Percentiles rank a stretch among this genome's conserved stretches.
Evolutionary conservation across 92 coral and sea anemone genomes (phyloP).

Genomic region (Montipora capitata): DNA sequence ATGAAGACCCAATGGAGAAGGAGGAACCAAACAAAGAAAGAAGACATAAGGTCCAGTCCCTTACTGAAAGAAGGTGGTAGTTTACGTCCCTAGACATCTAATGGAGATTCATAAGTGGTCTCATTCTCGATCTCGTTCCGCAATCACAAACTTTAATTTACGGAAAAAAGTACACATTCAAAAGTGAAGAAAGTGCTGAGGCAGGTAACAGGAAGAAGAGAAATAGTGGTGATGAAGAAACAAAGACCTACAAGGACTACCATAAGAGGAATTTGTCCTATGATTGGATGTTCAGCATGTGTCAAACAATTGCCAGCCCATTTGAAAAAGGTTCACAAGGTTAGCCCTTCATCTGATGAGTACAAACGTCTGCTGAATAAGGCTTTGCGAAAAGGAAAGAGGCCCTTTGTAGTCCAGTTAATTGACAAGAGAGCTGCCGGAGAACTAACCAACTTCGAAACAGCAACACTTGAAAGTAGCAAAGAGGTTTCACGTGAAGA

Average conservation of each 20-base stretch:
- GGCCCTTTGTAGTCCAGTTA: slow-evolving; percentile 14
- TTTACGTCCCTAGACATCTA: not conserved
- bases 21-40: not conserved
- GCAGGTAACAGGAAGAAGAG: slow-evolving; percentile 32
- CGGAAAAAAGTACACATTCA: slow-evolving; percentile 35
- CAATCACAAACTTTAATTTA: slow-evolving; percentile 1
- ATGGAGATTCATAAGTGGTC: not conserved
- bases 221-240: not conserved
- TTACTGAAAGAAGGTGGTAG: slow-evolving; percentile 4
- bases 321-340: slow-evolving; percentile 25
- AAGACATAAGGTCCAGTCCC: not conserved
- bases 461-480: not conserved
- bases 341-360: not conserved
- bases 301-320: slow-evolving; percentile 26
- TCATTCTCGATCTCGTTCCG: not conserved
- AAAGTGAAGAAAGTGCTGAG: not conserved
- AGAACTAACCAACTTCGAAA: not conserved
- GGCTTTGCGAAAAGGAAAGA: not conserved
- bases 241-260: slow-evolving; percentile 10
- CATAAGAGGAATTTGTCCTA: slow-evolving; percentile 23
- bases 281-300: slow-evolving; percentile 32
- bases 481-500: not conserved
- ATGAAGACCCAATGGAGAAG: not conserved
- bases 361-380: not conserved
- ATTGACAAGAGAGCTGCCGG: not conserved